Conservation (phyloP, 2,797 vertebrate species). For the Gobio occitaniae region DNA sequence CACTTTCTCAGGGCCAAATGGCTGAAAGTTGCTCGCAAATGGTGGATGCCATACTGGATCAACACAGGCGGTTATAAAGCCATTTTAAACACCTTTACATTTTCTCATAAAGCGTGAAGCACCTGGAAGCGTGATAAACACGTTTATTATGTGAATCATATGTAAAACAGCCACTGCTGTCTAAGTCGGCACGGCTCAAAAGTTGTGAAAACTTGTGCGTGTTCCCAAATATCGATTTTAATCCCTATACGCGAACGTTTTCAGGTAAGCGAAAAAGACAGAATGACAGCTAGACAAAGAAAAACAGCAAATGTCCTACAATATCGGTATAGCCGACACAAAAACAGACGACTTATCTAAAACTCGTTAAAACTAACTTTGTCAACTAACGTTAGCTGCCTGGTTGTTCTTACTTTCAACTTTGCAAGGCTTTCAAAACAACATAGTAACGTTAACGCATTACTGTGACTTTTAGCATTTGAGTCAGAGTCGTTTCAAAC, state of each 20-base stretch:
- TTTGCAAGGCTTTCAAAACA: not conserved
- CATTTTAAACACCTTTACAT: not conserved
- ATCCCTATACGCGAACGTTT: not conserved
- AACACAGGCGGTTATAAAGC: constrained; percentile 15
- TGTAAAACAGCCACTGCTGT: not conserved
- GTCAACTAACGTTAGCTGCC: not conserved
- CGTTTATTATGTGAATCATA: too few relatives aligned
- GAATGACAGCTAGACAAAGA: not conserved
- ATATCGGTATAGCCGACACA: not conserved
- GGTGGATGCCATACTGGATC: constrained; percentile 45
- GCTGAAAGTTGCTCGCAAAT: constrained; percentile 56
- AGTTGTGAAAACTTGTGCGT: constrained; percentile 19
- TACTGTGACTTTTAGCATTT: not conserved
- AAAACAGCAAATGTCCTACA: not conserved
- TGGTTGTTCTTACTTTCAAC: not conserved
- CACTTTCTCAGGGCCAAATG: constrained; percentile 55
- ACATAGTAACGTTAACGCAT: accelerated
- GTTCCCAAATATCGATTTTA: not conserved
- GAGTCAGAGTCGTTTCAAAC: too few relatives aligned
- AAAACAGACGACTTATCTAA: not conserved
- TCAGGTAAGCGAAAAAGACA: not conserved
- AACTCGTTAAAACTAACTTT: constrained; percentile 21
- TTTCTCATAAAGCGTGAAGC: not conserved
- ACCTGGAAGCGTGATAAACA: not conserved
- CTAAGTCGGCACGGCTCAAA: not conserved